Evolutionary conservation across 2,113 vertebrate species (phyloP), one percentile per base, ranked within the genome.

Genomic region (Tetrax tetrax): DNA sequence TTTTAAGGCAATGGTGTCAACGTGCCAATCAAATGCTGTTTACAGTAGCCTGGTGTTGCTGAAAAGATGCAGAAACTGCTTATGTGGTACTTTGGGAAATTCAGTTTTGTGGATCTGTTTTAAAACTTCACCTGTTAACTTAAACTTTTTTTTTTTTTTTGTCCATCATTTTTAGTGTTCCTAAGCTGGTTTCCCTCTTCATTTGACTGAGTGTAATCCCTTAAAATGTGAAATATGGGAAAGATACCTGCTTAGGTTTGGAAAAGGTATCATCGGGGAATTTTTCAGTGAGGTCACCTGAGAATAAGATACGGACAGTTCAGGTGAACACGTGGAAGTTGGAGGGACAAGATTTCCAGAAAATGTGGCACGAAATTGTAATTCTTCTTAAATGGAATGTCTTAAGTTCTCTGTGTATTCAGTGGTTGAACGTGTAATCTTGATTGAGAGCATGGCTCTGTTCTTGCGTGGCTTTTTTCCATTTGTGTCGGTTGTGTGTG

Each of bases 1-100:
- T 69, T 85, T 93, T 82, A 79, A 89, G 54, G n/a, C 66, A 90
- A 33, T 37, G 54, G 22, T 72, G 89, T 88, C 95, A 90, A 14
- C 37, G 27, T 65, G 84, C 23, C 70, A 45, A 41, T 91, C 89
- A 65, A 79, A 41, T 54, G 53, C 57, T 84, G 12, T 85, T 91
- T 95, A 29, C 28, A 43, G 70, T 20, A 57, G n/a, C 31, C n/a
- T 3, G 0, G 14, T 0, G 0, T 59, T 96, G 82, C 66, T 87
- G 82, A 57, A 86, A 83, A 83, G 45, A 37, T 68, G 21, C 43
- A 89, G 53, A 82, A 91, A 37, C 70, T 82, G 65, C 83, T 91
- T 66, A 61, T 21, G 22, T 25, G 18, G n/a, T 53, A 9, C 72
- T 84, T 87, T 10, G 27, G 56, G 78, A 81, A 91, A 75, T 64